Base-by-base conservation (phyloP, 2,797 vertebrate species). In the Spondyliosoma cantharus region DNA sequence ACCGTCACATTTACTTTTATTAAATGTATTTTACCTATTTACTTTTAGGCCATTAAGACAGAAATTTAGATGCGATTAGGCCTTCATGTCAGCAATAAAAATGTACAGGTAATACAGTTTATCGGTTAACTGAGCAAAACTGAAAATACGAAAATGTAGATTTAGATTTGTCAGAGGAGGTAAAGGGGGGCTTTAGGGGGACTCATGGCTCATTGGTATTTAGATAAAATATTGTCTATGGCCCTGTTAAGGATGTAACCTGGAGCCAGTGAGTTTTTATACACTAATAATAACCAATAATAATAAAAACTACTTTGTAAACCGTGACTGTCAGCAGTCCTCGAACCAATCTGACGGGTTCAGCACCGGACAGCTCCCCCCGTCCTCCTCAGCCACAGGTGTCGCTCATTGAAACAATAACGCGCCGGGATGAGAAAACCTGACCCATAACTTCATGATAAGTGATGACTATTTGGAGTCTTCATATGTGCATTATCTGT, bases 291-390 rank as follows among this genome's bases (percentile, higher is more conserved):
- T 20, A 46, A 74, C 14, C 25, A 42, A 9, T 15, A 42, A 17
- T 19, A n/a, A 16, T 29, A 43, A 56, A 4, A 43, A 54, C 7
- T 65, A 8, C 62, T 53, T 17, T 24, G 15, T 52, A n/a, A 74
- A 60, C 25, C 0, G 3, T 42, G 13, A 15, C 3, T 45, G 4
- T 37, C 25, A 60, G 32, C 22, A 12, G 22, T 5, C 14, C 22
- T 53, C 3, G 46, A 61, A 76, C 14, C 2, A 7, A 9, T 7
- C 22, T 0, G 9, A 19, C 2, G 3, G 0, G 53, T 93, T 93
- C 91, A 93, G 91, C 86, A 92, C 91, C 53, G 87, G 91, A 93
- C 90, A 94, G 91, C 65, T 92, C 89, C 86, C 13, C 19, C 9
- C 32, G 45, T 25, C 45, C 58, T 46, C 20, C 48, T 61, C 50